Evolutionary conservation across 2,888 invertebrate genomes (phyloP), one percentile per base, ranked within the genome.

Genomic region (Eupithecia dodoneata): DNA sequence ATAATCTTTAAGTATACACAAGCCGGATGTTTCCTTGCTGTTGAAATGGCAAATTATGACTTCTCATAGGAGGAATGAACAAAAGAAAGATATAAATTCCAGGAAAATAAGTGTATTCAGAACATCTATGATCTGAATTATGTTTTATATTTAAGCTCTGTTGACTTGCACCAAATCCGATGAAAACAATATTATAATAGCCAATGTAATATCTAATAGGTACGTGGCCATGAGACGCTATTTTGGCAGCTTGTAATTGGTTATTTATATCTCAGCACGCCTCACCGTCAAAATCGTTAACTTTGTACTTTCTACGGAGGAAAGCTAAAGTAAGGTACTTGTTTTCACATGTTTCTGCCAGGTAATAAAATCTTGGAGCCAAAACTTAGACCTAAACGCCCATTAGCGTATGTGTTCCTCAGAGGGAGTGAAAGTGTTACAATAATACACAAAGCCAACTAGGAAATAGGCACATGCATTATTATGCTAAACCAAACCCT

Each of bases 401-500:
- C 7, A 59, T n/a, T 59, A 7, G 9, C 18, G 2, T 18, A 59
- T 59, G 18, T 18, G 59, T 59, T 4, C n/a, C 4, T 47, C n/a
- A 42, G 15, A 67, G n/a, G 10, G 15, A n/a, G 70, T 70, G 47
- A 70, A 70, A 70, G 70, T 69, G 69, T 44, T 47, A n/a, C 45
- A n/a, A 1, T 45, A 42, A 41, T 30, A 10, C 18, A 65, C 70
- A 59, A 69, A 63, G 55, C 71, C 52, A 30, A 72, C 44, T 63
- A 63, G 72, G 72, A 45, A 63, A 42, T 18, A 41, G 44, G 41
- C 42, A 18, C 45, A n/a, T 67, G 66, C 42, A 70, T 74, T 69
- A 15, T 69, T 73, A 77, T 72, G 74, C 67, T 71, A 76, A 74
- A 74, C 12, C 30, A 72, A 76, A 15, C 30, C 76, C 73, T 44